Percentiles rank a stretch among this genome's conserved stretches.
Evolutionary conservation across 2,797 vertebrate genomes (phyloP).

Genomic region (Clamator glandarius): DNA sequence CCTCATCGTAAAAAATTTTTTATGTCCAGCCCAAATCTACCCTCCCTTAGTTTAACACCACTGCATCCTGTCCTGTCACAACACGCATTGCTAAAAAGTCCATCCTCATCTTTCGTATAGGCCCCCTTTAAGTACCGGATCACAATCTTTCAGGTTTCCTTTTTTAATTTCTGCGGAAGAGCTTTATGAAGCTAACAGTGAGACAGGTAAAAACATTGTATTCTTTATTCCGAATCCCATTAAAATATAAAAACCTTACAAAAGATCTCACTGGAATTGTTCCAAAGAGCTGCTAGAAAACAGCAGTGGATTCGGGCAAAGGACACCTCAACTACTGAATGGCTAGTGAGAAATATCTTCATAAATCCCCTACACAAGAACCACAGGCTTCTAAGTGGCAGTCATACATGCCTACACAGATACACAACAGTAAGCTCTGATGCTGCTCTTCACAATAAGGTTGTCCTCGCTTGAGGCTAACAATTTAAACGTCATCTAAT

Average conservation of each 20-base stretch:
- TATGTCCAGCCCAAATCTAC: too few species aligned
- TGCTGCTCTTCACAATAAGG: fast-evolving
- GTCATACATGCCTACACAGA: background rate
- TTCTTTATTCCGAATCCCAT: background rate
- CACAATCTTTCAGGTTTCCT: background rate
- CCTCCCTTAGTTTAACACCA: too few species aligned
- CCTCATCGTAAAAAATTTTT: too few species aligned
- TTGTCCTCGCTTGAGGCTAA: background rate
- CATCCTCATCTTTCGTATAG: too few species aligned
- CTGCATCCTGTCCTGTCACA: too few species aligned
- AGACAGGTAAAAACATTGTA: background rate
- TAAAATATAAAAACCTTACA: background rate
- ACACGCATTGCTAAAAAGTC: too few species aligned
- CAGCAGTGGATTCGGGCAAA: background rate
- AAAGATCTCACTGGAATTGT: background rate
- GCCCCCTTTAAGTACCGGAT: too few species aligned
- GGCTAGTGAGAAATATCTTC: background rate
- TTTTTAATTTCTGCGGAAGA: background rate
- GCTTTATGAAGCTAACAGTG: background rate
- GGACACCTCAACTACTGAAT: background rate
- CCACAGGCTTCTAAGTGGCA: background rate
- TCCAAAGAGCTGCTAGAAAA: background rate
- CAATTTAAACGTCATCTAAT: background rate
- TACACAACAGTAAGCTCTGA: background rate
- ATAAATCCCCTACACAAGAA: background rate